These are phyloP conservation scores for Pseudorhombus dupliciocellatus DNA, from an alignment of 2,113 vertebrate species.

Conservation along the genomic window DNA sequence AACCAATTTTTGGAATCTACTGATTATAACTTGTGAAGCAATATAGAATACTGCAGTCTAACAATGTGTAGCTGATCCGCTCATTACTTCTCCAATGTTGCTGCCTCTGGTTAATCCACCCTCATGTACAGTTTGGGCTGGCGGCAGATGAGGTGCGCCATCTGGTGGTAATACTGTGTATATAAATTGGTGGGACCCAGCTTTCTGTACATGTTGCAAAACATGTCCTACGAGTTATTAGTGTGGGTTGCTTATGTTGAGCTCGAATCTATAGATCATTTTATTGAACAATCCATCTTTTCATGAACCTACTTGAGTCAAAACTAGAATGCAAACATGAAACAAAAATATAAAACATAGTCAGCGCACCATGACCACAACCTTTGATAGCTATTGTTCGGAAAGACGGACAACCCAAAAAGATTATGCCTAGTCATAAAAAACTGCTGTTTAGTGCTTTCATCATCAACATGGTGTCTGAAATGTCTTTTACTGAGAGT, in stretches of 20 bases:
- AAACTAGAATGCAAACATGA: too few species aligned
- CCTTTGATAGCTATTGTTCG: too few species aligned
- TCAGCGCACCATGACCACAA: too few species aligned
- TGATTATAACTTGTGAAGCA: background rate
- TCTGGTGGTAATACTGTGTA: constrained; percentile 35
- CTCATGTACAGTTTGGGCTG: background rate
- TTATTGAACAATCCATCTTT: too few species aligned
- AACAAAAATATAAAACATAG: too few species aligned
- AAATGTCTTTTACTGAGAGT: background rate
- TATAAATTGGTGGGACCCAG: background rate
- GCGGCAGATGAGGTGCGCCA: constrained; percentile 15
- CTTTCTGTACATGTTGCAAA: too few species aligned
- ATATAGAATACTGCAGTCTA: background rate
- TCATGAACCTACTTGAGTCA: too few species aligned
- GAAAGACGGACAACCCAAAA: too few species aligned
- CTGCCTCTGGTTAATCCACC: background rate
- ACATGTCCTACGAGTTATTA: background rate
- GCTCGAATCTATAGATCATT: background rate
- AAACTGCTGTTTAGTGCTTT: background rate
- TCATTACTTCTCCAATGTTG: background rate
- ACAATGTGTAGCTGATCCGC: background rate
- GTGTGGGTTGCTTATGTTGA: background rate
- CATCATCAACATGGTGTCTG: background rate
- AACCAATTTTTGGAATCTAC: background rate
- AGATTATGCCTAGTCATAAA: too few species aligned